Conservation (phyloP, 2,797 vertebrate species). For the Coilia nasus region DNA sequence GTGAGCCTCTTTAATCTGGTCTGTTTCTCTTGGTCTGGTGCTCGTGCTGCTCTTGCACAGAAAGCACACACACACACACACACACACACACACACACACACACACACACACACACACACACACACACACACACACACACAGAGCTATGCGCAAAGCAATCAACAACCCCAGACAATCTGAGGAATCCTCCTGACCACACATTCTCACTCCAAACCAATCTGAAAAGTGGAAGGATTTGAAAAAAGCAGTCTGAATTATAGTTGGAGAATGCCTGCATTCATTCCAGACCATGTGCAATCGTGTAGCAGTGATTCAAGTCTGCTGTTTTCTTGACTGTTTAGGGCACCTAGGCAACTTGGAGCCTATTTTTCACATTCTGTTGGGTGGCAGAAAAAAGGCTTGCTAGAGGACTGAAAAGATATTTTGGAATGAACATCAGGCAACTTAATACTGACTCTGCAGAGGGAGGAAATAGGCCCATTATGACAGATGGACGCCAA, state of each 20-base stretch:
- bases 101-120: neutral
- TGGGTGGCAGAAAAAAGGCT: neutral
- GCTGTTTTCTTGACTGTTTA: neutral
- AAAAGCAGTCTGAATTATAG: slow-evolving; percentile 5
- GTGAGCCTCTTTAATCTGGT: slow-evolving; percentile 15
- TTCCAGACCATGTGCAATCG: neutral
- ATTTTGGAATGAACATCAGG: no score
- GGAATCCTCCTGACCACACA: slow-evolving; percentile 12
- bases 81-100: neutral
- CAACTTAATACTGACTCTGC: neutral
- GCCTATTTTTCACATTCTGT: neutral
- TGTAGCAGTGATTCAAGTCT: neutral
- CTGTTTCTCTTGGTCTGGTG: neutral
- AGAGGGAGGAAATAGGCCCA: neutral
- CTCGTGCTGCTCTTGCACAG: neutral
- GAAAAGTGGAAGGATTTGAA: neutral
- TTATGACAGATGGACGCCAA: neutral
- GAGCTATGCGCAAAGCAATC: neutral
- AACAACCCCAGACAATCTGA: slow-evolving; percentile 13
- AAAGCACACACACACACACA: neutral
- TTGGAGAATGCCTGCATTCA: neutral
- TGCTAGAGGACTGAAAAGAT: no score
- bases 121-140: neutral
- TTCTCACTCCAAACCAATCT: neutral
- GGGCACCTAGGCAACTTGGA: neutral